Evolutionary conservation across 2,113 vertebrate species (phyloP).

Genomic region (Lanius collurio): DNA sequence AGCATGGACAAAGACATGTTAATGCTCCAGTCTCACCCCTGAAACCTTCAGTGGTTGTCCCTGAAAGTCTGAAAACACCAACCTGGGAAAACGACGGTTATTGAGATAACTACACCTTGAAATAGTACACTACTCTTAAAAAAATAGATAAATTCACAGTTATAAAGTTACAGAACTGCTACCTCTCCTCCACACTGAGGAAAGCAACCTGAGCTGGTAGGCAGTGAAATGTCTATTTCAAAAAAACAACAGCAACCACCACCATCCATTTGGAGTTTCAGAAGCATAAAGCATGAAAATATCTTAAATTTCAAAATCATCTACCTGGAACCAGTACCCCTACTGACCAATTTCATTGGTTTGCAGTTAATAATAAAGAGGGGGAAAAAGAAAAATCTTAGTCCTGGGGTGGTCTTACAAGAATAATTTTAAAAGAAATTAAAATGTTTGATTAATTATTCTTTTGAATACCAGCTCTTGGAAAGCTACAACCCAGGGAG

Average conservation of each 20-base stretch:
- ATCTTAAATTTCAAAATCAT: background rate
- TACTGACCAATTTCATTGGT: background rate
- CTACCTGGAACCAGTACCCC: background rate
- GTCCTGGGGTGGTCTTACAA: background rate
- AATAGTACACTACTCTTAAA: background rate
- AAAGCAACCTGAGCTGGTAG: background rate
- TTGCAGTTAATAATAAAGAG: background rate
- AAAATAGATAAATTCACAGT: background rate
- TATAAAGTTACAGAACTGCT: background rate
- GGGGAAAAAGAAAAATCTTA: background rate
- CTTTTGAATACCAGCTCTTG: background rate
- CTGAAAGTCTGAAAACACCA: background rate
- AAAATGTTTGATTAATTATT: background rate
- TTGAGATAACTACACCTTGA: background rate
- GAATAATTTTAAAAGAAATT: background rate
- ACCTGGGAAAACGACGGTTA: background rate
- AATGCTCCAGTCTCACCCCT: background rate
- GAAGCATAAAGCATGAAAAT: background rate
- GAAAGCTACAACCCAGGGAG: background rate
- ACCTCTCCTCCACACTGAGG: background rate
- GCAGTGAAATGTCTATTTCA: background rate
- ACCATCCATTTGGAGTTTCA: background rate
- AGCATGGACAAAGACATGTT: background rate
- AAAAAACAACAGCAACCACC: background rate
- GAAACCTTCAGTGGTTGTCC: background rate